Conservation (phyloP, 2,888 invertebrate species). For the Andrena haemorrhoa region DNA sequence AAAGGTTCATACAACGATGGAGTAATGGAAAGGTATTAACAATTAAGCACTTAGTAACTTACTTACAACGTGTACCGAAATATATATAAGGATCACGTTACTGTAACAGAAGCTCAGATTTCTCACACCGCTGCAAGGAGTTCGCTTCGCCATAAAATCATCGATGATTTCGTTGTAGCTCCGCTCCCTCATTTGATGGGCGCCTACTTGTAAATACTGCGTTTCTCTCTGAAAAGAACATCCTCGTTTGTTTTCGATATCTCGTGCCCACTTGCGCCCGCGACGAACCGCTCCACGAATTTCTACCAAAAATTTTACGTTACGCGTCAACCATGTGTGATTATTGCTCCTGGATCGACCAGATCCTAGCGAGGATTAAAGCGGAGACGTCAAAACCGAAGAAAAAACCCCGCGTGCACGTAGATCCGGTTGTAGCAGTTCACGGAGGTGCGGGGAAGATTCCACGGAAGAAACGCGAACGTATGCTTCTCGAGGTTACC, state of each 20-base stretch:
- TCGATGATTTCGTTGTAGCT: constrained; percentile 71
- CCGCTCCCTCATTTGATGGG: constrained; percentile 45
- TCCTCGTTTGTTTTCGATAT: constrained; percentile 38
- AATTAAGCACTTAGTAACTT: constrained; percentile 27
- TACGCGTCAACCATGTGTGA: constrained; percentile 69
- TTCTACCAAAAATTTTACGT: constrained; percentile 28
- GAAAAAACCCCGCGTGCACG: constrained; percentile 33
- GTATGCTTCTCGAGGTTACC: constrained; percentile 60
- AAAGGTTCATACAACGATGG: constrained; percentile 32
- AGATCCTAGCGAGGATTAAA: constrained; percentile 54
- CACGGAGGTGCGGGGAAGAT: constrained; percentile 71
- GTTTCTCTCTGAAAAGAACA: constrained; percentile 70
- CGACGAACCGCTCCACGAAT: constrained; percentile 1
- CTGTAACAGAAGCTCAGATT: neutral
- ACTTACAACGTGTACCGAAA: constrained; percentile 20
- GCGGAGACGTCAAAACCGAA: constrained; percentile 23
- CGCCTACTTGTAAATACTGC: constrained; percentile 69
- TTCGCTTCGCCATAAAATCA: constrained; percentile 38
- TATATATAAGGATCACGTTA: constrained; percentile 13
- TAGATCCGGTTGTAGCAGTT: constrained; percentile 72
- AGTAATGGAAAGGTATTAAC: neutral
- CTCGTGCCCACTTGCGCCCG: neutral
- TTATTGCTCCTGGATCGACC: constrained; percentile 76
- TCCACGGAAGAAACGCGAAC: constrained; percentile 34
- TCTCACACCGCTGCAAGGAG: constrained; percentile 44